A percentile compares a stretch with the other conserved stretches of the same genome.
These are phyloP conservation scores for Monoplex corrugatus DNA, from an alignment of 2,888 invertebrate genomes.

Conservation along the genomic window DNA sequence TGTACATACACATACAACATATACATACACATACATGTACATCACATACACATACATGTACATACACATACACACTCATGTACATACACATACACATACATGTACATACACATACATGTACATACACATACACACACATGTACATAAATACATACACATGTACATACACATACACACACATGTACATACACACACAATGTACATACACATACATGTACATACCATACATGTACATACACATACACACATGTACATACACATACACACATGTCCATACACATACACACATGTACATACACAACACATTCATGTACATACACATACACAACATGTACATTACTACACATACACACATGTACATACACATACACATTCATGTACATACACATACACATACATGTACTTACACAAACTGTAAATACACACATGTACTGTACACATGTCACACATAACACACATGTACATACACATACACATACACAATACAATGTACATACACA, in stretches of 20 bases:
- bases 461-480: too few species aligned
- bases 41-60: too few species aligned
- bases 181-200: not conserved
- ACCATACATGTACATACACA: slow-evolving; percentile 27
- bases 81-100: too few species aligned
- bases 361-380: too few species aligned
- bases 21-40: too few species aligned
- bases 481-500: too few species aligned
- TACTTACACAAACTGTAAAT: too few species aligned
- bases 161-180: not conserved
- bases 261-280: not conserved
- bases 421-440: too few species aligned
- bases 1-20: too few species aligned
- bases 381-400: too few species aligned
- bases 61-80: too few species aligned
- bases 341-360: not conserved
- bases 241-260: not conserved
- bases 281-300: not conserved
- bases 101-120: not conserved
- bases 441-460: too few species aligned
- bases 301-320: not conserved
- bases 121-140: not conserved
- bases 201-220: not conserved
- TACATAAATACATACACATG: not conserved
- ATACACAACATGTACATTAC: not conserved